phyloP scores from a whole-genome alignment of 2,113 vertebrate species.

The Corythaixoides concolor region DNA sequence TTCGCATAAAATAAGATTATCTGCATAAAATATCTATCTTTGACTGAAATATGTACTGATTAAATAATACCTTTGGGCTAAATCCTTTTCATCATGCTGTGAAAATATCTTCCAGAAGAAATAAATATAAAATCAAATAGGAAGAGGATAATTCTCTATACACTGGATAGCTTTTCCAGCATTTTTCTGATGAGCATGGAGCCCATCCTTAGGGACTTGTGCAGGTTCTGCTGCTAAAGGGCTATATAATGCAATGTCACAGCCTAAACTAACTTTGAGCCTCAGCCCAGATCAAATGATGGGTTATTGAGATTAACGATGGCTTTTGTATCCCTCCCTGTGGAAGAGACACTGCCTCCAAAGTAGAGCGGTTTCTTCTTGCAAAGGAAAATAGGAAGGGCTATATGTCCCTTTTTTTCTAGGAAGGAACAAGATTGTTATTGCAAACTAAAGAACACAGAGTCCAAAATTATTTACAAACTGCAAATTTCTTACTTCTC shows the following conservation, averaged over 20 bases:
- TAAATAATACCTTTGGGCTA: neutral
- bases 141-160: neutral
- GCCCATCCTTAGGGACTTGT: neutral
- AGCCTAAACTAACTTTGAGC: neutral
- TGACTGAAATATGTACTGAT: neutral
- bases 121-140: neutral
- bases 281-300: neutral
- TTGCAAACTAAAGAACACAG: neutral
- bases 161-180: neutral
- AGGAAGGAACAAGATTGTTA: neutral
- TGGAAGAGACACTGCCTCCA: neutral
- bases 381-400: neutral
- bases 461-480: neutral
- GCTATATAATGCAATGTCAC: rapidly evolving
- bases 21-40: neutral
- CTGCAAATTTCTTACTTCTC: neutral
- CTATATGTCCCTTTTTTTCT: neutral
- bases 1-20: neutral
- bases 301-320: neutral
- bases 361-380: neutral
- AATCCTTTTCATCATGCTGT: neutral
- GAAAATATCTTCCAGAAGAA: neutral
- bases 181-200: neutral
- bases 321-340: neutral
- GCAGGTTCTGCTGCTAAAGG: neutral